phyloP scores from a whole-genome alignment of 2,113 vertebrate genomes.

The Cathartes aura region DNA sequence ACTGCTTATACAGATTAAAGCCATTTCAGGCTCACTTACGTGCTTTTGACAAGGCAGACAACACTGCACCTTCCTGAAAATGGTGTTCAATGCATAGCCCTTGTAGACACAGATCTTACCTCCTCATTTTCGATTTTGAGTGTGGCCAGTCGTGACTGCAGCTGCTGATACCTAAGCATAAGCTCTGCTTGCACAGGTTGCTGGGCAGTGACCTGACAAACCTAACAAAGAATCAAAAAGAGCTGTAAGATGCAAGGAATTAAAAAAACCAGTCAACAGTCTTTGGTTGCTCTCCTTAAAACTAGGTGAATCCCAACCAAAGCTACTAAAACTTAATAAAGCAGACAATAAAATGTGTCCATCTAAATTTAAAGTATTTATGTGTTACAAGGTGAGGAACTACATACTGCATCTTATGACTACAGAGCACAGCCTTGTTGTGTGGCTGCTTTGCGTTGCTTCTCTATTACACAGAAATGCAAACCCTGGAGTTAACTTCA shows the following conservation, averaged over 20 bases:
- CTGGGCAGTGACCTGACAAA: conserved; percentile 94
- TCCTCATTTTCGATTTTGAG: conserved; percentile 98
- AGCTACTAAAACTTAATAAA: background rate
- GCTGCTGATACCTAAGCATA: conserved; percentile 93
- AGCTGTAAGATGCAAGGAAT: background rate
- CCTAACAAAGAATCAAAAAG: conserved; percentile 76
- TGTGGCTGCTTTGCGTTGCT: background rate
- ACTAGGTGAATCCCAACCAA: background rate
- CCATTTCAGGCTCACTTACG: background rate
- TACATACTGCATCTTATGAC: background rate
- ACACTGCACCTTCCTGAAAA: background rate
- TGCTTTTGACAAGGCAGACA: background rate
- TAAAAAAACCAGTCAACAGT: background rate
- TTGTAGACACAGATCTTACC: conserved; percentile 76
- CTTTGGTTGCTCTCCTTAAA: background rate
- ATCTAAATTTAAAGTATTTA: background rate
- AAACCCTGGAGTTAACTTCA: background rate
- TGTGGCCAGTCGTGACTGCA: conserved; percentile 93
- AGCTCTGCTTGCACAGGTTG: conserved; percentile 93
- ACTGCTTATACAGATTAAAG: background rate
- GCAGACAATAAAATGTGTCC: background rate
- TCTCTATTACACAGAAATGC: background rate
- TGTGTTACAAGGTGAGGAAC: background rate
- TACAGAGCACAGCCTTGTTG: background rate
- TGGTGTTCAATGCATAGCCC: background rate